Conservation (phyloP, 2,797 vertebrate species). For the Microtus obscurus region DNA sequence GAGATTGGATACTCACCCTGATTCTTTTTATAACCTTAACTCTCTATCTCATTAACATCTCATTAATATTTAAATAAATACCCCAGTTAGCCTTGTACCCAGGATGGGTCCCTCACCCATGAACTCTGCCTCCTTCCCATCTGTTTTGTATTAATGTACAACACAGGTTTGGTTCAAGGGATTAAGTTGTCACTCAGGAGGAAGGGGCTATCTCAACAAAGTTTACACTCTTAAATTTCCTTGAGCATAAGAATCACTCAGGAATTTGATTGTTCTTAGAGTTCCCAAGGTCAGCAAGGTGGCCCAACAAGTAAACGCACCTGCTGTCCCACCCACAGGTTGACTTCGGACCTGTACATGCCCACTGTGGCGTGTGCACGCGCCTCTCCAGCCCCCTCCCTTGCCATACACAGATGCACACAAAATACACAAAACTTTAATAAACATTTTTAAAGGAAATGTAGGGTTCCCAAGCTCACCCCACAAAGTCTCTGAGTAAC, state of each 20-base stretch:
- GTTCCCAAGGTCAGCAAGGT: neutral
- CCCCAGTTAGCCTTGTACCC: neutral
- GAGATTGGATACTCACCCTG: neutral
- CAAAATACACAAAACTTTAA: no score
- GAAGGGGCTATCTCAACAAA: neutral
- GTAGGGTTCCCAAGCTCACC: neutral
- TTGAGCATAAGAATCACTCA: neutral
- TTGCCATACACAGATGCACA: neutral
- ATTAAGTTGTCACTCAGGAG: neutral
- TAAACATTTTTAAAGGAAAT: neutral
- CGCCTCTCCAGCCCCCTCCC: neutral
- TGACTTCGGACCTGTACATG: neutral
- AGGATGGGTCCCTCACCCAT: neutral
- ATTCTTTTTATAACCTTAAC: neutral
- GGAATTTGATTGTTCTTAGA: neutral
- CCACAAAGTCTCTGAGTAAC: neutral
- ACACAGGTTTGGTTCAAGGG: neutral
- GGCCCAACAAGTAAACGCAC: neutral
- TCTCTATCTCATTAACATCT: neutral
- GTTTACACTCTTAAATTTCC: neutral
- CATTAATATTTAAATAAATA: neutral
- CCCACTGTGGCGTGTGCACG: accelerated
- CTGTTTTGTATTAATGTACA: neutral
- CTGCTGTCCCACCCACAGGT: neutral
- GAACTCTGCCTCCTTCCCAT: neutral